phyloP scores from a whole-genome alignment of 2,888 invertebrate genomes.

The Chaitophorus viminalis region DNA sequence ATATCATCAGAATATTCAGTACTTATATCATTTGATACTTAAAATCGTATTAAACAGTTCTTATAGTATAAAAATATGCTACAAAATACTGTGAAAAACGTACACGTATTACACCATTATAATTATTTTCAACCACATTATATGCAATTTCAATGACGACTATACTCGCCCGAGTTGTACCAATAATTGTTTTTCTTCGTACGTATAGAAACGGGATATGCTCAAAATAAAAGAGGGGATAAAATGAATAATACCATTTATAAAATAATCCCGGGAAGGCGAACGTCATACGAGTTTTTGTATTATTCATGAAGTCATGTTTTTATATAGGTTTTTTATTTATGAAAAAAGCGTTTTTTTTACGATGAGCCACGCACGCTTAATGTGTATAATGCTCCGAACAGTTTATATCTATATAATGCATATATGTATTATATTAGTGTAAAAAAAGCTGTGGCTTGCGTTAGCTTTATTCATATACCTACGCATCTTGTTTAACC shows the following conservation, averaged over 20 bases:
- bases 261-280: background rate
- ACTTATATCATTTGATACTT: too few relatives aligned
- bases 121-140: background rate
- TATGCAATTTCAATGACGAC: background rate
- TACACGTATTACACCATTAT: background rate
- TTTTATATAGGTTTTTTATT: constrained; percentile 3
- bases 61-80: too few relatives aligned
- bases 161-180: background rate
- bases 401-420: background rate
- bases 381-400: background rate
- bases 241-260: background rate
- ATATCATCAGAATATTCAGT: too few relatives aligned
- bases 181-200: constrained; percentile 1
- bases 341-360: background rate
- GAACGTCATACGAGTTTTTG: constrained; percentile 20
- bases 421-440: background rate
- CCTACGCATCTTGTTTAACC: too few relatives aligned
- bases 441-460: background rate
- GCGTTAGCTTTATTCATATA: background rate
- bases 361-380: background rate
- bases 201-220: background rate
- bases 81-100: too few relatives aligned
- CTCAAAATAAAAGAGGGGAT: background rate
- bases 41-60: too few relatives aligned
- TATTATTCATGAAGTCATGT: constrained; percentile 28